Base-by-base conservation (phyloP, 2,888 invertebrate genomes). In the Drosophila ezoana region DNA sequence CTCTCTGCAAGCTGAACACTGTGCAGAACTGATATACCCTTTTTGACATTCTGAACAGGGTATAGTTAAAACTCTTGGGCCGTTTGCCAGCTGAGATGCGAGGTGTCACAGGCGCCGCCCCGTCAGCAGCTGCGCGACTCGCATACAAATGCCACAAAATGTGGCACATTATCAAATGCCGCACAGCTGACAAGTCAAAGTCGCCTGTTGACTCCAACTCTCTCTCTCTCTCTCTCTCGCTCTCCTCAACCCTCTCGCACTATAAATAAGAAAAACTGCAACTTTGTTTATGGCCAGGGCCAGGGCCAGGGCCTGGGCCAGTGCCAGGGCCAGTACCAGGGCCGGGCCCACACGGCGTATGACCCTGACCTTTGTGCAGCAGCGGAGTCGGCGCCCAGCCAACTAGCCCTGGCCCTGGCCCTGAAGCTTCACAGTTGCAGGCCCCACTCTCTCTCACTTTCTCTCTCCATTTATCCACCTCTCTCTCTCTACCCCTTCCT, bases 341-440 rank as follows among this genome's bases (percentile, higher is more conserved):
- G 16, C 1, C 16, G 18, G 62, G 61, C 51, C 33, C 63, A 11
- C 32, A 14, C 48, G 11, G 33, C 47, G 45, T 41, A 28, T 51
- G 86, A 58, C 82, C 82, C 37, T 83, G 82, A 83, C 86, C 82
- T 83, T 83, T 85, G 66, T 78, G 86, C 76, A 76, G 82, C 71
- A 66, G 72, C 70, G 86, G 73, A 83, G 82, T 83, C 82, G 82
- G 86, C 82, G 83, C 80, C 71, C 70, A 85, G 71, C 61, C 79
- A 85, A 73, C 86, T 56, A 28, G 41, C 45, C 56, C 44, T 52
- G 60, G 33, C 53, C 52, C 35, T 56, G 65, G 61, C 61, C 63
- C 14, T 68, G 62, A 48, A 40, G 57, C 59, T 62, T 14, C 33
- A 16, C 33, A 37, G 47, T 14, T 44, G 43, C 60, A 49, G 51